These are phyloP conservation scores for Hydrocynus forskahlii DNA, from an alignment of 2,797 vertebrate species.

Conservation along the genomic window DNA sequence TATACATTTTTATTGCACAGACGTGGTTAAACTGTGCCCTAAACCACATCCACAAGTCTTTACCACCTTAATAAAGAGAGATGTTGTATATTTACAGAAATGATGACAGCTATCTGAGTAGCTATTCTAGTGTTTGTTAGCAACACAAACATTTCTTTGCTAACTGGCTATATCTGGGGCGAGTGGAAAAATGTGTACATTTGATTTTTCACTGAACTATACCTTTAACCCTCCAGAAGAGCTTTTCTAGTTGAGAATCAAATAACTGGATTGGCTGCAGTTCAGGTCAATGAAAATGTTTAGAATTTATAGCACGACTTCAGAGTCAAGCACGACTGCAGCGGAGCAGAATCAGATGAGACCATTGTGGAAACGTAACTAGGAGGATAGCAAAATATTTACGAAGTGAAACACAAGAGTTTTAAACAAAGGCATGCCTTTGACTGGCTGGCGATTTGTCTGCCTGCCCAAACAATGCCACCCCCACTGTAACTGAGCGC, in stretches of 20 bases:
- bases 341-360: neutral
- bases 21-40: too few species aligned
- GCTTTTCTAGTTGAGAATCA: neutral
- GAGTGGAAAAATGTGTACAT: too few species aligned
- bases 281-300: neutral
- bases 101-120: too few species aligned
- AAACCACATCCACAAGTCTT: too few species aligned
- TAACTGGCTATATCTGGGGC: too few species aligned
- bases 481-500: constrained; percentile 21
- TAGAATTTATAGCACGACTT: neutral
- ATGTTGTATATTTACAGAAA: too few species aligned
- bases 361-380: neutral
- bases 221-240: neutral
- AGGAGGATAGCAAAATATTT: constrained; percentile 36
- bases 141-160: too few species aligned
- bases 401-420: constrained; percentile 16
- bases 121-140: too few species aligned
- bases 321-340: neutral
- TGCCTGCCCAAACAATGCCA: constrained; percentile 30
- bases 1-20: too few species aligned
- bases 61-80: too few species aligned
- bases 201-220: too few species aligned
- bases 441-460: constrained; percentile 27
- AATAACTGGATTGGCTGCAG: neutral
- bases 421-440: constrained; percentile 39